Base-by-base conservation (phyloP, 2,888 invertebrate genomes). In the Argyra leucocephala region DNA sequence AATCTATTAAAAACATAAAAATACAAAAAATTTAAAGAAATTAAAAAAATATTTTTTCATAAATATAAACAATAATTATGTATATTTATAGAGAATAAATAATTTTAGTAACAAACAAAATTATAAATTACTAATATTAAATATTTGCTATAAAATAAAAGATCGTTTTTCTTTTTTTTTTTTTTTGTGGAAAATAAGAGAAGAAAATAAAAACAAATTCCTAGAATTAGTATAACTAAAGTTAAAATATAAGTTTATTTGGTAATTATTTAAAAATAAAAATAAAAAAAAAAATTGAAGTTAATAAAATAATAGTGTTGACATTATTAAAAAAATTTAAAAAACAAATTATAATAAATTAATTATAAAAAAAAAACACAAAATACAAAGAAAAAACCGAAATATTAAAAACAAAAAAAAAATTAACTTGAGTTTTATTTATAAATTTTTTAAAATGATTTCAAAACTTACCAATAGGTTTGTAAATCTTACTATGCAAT, bases 211-310 rank as follows among this genome's bases (percentile, higher is more conserved):
- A 48, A 48, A 18, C 48, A 48, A 48, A 48, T 48, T 48, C 48
- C 48, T 48, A 48, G 48, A 48, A 48, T 48, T 48, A 48, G 48
- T 12, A 48, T 48, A 48, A 48, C 48, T 48, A 48, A 48, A 48
- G 48, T n/a, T 48, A 48, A 48, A 48, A 48, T 48, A 18, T 48
- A 48, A 48, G 48, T 18, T 48, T 48, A 48, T 18, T 48, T 48
- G 48, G 48, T 48, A 48, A 48, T 12, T 12, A 48, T 48, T 48
- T 2, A 48, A 48, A 18, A 18, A 37, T 9, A 5, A 48, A 48
- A n/a, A 48, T 3, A 48, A 48, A 48, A 48, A 18, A 48, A 48
- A n/a, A 37, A 10, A 18, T 31, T 31, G 12, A 31, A 31, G 31
- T 31, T 31, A 31, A 48, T 18, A 48, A 48, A 48, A 18, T 48